Evolutionary conservation across 2,888 invertebrate genomes (phyloP), one percentile per base, ranked within the genome.

Genomic region (Anthophora plumipes): DNA sequence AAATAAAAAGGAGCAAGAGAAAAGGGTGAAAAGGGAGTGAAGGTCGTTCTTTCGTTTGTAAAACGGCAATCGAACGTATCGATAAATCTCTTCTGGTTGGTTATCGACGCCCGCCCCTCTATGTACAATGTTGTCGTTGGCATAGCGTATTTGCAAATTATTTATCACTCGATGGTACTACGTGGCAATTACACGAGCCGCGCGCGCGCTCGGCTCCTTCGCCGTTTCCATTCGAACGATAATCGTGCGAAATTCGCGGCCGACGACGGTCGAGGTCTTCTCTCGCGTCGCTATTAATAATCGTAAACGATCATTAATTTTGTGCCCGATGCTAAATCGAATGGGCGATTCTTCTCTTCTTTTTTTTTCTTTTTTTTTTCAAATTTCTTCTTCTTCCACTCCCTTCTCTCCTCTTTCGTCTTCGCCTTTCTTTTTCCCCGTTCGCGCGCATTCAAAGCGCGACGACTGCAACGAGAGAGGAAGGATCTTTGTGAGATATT

Each of bases 81-180:
- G 81, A 85, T 85, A 84, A 86, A 84, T 85, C 75, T 70, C 73
- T 20, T 31, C n/a, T 31, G 20, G 54, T 39, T 22, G 70, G 68
- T 60, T 54, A 77, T 52, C 75, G 39, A 52, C 60, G 20, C 11
- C 37, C 67, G 67, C 61, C 82, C 80, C 61, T n/a, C 76, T 64
- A 41, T 50, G 31, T 41, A 50, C 71, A 71, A 71, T 81, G 70
- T 76, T 63, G 68, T 64, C 76, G 60, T 11, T 68, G 54, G 22
- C 39, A 17, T 25, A 54, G 69, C 54, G 60, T 77, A 66, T 77
- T 82, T 81, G 82, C 57, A 76, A 81, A 84, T 85, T 85, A 86
- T 85, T 86, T 85, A 85, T 85, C 85, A 80, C 71, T 59, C 37
- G 12, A 31, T 25, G 55, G 77, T 74, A 78, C 77, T 74, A 78